Evolutionary conservation across 2,797 vertebrate species (phyloP).

Genomic region (Acanthiza pusilla): DNA sequence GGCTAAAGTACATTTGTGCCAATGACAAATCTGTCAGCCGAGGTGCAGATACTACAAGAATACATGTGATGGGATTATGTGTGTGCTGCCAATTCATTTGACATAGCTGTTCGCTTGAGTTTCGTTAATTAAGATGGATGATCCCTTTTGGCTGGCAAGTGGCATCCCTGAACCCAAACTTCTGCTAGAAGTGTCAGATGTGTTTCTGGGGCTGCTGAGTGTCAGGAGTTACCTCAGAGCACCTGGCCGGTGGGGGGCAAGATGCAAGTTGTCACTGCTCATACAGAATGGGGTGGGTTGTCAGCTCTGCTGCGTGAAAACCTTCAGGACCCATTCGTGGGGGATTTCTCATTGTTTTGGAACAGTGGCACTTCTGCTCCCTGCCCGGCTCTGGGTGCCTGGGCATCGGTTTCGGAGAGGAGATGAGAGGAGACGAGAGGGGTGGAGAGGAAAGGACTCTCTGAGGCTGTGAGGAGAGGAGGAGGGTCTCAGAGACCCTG

Average conservation of each 20-base stretch:
- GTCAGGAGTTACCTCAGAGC: not conserved
- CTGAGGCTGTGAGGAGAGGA: not conserved
- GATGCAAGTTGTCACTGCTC: not conserved
- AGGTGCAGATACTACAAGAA: not conserved
- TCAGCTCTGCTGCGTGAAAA: not conserved
- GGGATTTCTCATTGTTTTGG: not conserved
- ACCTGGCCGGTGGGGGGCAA: accelerated
- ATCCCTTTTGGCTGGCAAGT: not conserved
- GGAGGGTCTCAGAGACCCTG: not conserved
- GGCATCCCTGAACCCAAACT: not conserved
- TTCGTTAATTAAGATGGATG: not conserved
- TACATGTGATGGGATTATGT: not conserved
- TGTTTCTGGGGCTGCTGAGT: not conserved
- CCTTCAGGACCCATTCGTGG: not conserved
- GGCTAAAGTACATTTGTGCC: not conserved
- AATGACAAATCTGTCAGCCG: not conserved
- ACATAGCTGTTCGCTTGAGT: not conserved
- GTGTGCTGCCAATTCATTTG: not conserved
- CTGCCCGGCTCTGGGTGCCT: accelerated
- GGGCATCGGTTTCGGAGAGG: not conserved
- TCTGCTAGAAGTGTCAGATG: not conserved
- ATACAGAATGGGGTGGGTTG: accelerated
- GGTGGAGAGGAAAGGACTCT: accelerated
- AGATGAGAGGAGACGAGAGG: accelerated
- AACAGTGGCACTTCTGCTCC: not conserved